Evolutionary conservation across 23 tunicate genomes (phyloP).

Genomic region (Pegea sp.): DNA sequence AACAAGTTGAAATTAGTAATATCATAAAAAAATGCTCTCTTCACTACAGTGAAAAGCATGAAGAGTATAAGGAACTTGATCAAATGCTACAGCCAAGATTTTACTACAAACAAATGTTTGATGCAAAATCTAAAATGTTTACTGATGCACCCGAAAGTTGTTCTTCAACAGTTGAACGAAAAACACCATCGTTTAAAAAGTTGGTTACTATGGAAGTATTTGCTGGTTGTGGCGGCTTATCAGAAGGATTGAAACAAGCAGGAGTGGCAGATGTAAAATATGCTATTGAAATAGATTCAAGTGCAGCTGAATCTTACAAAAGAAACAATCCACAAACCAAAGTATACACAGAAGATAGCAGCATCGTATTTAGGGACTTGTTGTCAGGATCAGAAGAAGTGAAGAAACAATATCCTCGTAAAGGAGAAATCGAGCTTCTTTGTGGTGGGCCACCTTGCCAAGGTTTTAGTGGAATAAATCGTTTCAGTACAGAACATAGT

Average conservation of each 20-base stretch:
- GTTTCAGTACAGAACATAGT: conserved; percentile 73
- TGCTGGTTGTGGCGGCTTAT: conserved; percentile 91
- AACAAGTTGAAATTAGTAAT: conserved; percentile 7
- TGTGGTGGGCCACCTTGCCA: conserved; percentile 97
- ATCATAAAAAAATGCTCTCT: conserved; percentile 57
- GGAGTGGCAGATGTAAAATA: conserved; percentile 62
- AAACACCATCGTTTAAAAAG: conserved; percentile 6
- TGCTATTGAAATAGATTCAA: conserved; percentile 67
- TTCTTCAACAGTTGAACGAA: conserved; percentile 11
- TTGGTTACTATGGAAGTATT: conserved; percentile 57
- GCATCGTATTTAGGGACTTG: conserved; percentile 35
- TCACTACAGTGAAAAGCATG: too few relatives aligned
- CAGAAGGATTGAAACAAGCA: conserved; percentile 85
- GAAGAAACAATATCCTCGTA: conserved; percentile 40
- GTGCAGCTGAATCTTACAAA: conserved; percentile 74
- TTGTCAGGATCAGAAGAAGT: conserved; percentile 47
- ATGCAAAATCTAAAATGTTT: conserved; percentile 12
- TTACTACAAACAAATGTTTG: conserved; percentile 44
- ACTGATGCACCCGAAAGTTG: conserved; percentile 41
- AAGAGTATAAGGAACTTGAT: too few relatives aligned
- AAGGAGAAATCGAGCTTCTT: conserved; percentile 68
- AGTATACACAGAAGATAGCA: conserved; percentile 86
- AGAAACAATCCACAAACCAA: conserved; percentile 72
- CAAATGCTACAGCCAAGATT: too few relatives aligned
- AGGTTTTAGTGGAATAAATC: conserved; percentile 93